Evolutionary conservation across 2,113 vertebrate species (phyloP).

Genomic region (Chauna torquata): DNA sequence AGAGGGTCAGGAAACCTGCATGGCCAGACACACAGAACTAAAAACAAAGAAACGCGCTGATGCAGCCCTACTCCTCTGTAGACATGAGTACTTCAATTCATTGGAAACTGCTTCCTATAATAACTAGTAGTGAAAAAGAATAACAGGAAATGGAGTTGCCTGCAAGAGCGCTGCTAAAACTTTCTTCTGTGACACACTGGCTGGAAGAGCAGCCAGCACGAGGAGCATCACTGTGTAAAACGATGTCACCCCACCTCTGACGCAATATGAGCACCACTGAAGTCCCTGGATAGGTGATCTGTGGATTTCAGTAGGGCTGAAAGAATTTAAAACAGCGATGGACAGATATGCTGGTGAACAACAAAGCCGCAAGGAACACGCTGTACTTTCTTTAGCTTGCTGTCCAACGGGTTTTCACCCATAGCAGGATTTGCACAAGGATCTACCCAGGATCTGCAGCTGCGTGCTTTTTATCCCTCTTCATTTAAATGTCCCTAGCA

Average conservation of each 20-base stretch:
- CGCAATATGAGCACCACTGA: accelerated
- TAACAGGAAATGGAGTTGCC: neutral
- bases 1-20: neutral
- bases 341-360: neutral
- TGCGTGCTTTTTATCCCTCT: neutral
- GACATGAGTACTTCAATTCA: neutral
- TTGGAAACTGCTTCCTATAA: neutral
- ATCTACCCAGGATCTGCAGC: neutral
- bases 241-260: neutral
- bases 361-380: accelerated
- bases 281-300: accelerated
- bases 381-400: neutral
- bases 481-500: neutral
- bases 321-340: neutral
- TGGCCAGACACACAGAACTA: neutral
- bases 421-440: neutral
- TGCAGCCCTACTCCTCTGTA: neutral
- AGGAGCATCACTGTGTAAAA: neutral
- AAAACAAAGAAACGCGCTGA: neutral
- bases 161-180: neutral
- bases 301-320: neutral
- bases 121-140: neutral
- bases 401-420: neutral
- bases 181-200: neutral
- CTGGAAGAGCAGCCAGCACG: neutral